phyloP scores from a whole-genome alignment of 1,140 invertebrate species.

The Leptopilina boulardi region DNA sequence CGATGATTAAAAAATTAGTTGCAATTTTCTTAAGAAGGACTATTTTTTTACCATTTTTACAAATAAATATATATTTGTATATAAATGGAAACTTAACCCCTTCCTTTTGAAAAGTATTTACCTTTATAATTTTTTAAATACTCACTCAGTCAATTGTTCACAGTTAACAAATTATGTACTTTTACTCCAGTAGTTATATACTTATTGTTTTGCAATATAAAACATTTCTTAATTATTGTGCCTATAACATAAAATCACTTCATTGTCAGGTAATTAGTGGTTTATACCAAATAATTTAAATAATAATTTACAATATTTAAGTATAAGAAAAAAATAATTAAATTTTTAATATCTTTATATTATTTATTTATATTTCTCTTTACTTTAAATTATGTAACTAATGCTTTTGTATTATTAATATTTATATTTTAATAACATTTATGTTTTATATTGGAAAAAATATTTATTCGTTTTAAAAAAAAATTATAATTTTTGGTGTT shows the following conservation, averaged over 20 bases:
- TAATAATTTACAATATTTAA: too few species aligned
- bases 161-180: constrained; percentile 1
- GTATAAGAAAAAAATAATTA: too few species aligned
- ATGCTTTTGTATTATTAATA: too few species aligned
- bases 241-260: neutral
- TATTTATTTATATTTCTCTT: too few species aligned
- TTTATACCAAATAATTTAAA: neutral
- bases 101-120: neutral
- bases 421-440: too few species aligned
- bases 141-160: neutral
- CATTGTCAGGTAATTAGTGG: neutral
- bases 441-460: too few species aligned
- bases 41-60: neutral
- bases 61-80: neutral
- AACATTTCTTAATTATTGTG: neutral
- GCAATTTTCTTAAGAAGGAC: neutral
- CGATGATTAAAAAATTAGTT: neutral
- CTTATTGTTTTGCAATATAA: neutral
- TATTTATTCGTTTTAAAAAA: too few species aligned
- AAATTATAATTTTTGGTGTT: neutral
- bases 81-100: neutral
- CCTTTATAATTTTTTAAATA: neutral
- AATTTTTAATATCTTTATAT: too few species aligned
- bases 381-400: too few species aligned
- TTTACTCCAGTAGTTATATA: neutral